Base-by-base conservation (phyloP, 2,888 invertebrate species). In the Cryptops parisi region DNA sequence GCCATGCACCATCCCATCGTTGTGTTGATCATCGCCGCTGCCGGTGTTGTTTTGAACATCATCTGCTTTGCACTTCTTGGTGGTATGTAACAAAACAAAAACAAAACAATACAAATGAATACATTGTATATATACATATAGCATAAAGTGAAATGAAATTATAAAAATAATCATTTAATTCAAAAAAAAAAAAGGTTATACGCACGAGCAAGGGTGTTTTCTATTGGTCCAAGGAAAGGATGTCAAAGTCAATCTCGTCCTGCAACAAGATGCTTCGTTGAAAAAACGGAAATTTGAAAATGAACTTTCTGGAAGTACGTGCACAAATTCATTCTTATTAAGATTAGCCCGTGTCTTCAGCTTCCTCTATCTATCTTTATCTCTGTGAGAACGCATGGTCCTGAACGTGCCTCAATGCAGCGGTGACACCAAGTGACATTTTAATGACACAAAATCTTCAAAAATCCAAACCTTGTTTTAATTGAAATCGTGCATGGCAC, bases 41-140 rank as follows among this genome's bases (percentile, higher is more conserved):
- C 74, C 3, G 86, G 88, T 1, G 71, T 89, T 12, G 65, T 84
- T 2, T 66, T 89, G 6, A 84, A 90, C 64, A 79, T 79, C 0
- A 70, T 88, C 45, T 84, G 84, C 59, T 88, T 84, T 65, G 71
- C 84, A 61, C 69, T 88, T 1, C 82, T 90, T 50, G 88, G 87
- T 55, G 89, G 81, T 76, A 62, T 70, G n/a, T n/a, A n/a, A n/a
- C n/a, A n/a, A n/a, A n/a, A n/a, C n/a, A n/a, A n/a, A n/a, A n/a
- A n/a, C n/a, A n/a, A 70, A 15, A 24, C n/a, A n/a, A n/a, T n/a
- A n/a, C n/a, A n/a, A n/a, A n/a, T n/a, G n/a, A n/a, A n/a, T n/a
- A 45, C 15, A 38, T 38, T n/a, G n/a, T n/a, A 33, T 33, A 33
- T 33, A 15, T 33, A 33, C 6, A 33, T 6, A 15, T 6, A 33